A percentile compares a stretch with the other conserved stretches of the same genome.
Evolutionary conservation across 2,888 invertebrate genomes (phyloP).

Genomic region (Phyllotreta cruciferae): DNA sequence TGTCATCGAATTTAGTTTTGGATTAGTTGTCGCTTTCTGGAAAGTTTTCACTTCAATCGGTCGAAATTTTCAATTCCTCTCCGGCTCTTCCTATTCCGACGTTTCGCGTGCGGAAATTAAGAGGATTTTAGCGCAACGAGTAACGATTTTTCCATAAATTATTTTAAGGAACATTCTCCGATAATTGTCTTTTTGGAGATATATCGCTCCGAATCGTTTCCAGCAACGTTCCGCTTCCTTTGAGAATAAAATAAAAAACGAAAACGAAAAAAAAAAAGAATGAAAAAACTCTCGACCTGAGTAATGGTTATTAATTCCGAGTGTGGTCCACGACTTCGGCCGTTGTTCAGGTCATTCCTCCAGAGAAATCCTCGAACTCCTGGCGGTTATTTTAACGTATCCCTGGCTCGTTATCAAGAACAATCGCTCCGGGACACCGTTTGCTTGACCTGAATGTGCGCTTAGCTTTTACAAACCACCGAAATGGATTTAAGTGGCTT

Average conservation of each 20-base stretch:
- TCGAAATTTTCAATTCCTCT: background rate
- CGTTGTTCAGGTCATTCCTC: constrained; percentile 42
- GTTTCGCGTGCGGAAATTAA: no score
- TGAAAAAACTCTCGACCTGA: constrained; percentile 45
- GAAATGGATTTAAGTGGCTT: constrained; percentile 46
- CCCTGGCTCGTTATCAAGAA: constrained; percentile 55
- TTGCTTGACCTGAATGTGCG: constrained; percentile 51
- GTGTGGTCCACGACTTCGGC: constrained; percentile 32
- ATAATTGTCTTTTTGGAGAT: constrained; percentile 11
- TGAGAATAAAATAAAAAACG: constrained; percentile 5
- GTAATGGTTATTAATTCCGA: constrained; percentile 55
- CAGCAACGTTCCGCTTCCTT: constrained; percentile 35
- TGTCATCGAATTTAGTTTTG: constrained; percentile 25
- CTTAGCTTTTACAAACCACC: constrained; percentile 43
- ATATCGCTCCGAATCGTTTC: constrained; percentile 11
- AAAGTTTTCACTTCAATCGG: constrained; percentile 22
- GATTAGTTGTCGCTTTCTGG: constrained; percentile 15
- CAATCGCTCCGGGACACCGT: constrained; percentile 55
- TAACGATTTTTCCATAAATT: no score
- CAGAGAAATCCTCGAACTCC: constrained; percentile 50
- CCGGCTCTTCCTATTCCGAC: constrained; percentile 2
- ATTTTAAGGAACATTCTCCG: background rate
- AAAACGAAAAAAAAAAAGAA: no score
- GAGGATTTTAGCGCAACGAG: no score
- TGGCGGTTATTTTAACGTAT: constrained; percentile 53